A percentile compares a stretch with the other conserved stretches of the same genome.
Evolutionary conservation across 1,140 invertebrate species (phyloP).

Genomic region (Meloidogyne chitwoodi): DNA sequence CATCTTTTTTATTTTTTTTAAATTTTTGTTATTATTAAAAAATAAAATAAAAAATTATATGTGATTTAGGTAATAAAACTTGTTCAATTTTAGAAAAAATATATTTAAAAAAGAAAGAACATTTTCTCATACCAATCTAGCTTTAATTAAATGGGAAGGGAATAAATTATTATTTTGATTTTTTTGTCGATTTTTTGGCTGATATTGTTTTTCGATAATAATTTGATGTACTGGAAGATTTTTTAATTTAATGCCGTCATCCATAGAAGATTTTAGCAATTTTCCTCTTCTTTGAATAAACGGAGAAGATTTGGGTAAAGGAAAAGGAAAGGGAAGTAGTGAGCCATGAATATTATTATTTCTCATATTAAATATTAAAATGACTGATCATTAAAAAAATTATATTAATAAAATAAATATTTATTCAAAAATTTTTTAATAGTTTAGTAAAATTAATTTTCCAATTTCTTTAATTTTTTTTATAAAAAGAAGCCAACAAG

Average conservation of each 20-base stretch:
- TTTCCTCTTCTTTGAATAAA: background rate
- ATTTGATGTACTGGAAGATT: background rate
- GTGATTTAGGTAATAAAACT: too few species aligned
- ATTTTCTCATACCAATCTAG: background rate
- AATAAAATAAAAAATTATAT: too few species aligned
- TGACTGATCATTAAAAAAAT: too few species aligned
- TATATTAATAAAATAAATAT: too few species aligned
- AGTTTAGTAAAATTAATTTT: too few species aligned
- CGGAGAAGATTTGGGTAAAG: background rate
- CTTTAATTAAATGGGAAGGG: background rate
- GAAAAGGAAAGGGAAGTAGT: background rate
- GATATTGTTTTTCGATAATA: background rate
- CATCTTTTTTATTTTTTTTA: too few species aligned
- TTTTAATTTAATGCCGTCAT: background rate
- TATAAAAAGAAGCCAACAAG: background rate
- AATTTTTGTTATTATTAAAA: too few species aligned
- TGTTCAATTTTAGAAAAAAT: background rate
- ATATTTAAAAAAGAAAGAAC: background rate
- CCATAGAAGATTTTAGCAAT: background rate
- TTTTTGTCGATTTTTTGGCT: background rate
- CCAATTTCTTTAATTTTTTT: background rate
- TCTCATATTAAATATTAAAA: too few species aligned
- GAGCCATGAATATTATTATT: background rate
- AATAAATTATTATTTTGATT: background rate
- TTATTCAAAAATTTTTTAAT: too few species aligned